These are phyloP conservation scores for Laothoe populi DNA, from an alignment of 2,888 invertebrate genomes.

Conservation along the genomic window DNA sequence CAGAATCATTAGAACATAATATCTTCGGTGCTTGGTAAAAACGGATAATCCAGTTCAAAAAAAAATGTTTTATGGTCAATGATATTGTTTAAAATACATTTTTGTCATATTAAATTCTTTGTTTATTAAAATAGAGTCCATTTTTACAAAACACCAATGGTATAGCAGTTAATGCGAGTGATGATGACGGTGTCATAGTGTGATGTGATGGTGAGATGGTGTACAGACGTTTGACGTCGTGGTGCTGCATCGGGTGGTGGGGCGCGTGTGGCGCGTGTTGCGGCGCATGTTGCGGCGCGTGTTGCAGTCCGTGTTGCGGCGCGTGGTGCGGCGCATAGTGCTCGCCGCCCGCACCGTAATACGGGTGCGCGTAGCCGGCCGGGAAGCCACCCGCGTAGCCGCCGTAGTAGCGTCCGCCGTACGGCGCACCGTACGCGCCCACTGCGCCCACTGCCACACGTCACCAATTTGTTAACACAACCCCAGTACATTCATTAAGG, in stretches of 20 bases:
- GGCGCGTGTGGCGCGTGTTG: constrained; percentile 41
- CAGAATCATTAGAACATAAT: not conserved
- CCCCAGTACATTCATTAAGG: constrained; percentile 7
- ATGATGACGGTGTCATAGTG: constrained; percentile 51
- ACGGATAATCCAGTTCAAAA: not conserved
- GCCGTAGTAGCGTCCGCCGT: constrained; percentile 72
- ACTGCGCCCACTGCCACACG: constrained; percentile 30
- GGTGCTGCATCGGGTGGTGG: constrained; percentile 44
- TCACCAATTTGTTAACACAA: constrained; percentile 21
- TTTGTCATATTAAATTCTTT: too few species aligned
- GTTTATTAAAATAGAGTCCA: too few species aligned
- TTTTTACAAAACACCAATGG: not conserved
- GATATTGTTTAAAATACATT: not conserved
- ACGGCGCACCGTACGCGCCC: constrained; percentile 66
- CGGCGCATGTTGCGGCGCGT: constrained; percentile 46
- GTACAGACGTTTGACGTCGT: constrained; percentile 67
- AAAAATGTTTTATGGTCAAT: not conserved
- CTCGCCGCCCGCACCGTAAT: constrained; percentile 46
- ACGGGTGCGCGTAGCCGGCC: constrained; percentile 50
- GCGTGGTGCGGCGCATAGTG: constrained; percentile 47
- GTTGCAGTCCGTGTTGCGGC: constrained; percentile 34
- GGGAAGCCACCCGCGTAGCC: constrained; percentile 62
- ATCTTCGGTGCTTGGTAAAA: not conserved
- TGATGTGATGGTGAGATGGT: constrained; percentile 57
- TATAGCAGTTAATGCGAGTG: not conserved